Base-by-base conservation (phyloP, 2,888 invertebrate genomes). In the Calameuta pallipes region DNA sequence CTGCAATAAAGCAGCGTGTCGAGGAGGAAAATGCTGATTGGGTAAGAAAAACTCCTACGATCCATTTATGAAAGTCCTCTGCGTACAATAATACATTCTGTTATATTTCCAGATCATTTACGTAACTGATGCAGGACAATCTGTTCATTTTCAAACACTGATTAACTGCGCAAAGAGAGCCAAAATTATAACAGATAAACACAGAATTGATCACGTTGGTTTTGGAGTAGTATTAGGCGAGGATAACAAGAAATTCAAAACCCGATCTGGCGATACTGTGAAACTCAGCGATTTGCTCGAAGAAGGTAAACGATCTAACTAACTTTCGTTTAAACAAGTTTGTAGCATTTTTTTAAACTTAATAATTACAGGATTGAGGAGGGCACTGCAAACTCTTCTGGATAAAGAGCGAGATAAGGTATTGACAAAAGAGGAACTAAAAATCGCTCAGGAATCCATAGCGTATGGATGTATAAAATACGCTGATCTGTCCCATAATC, bases 391-490 rank as follows among this genome's bases (percentile, higher is more conserved):
- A 69, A 98, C 97, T 91, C 93, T 99, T 6, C 92, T 94, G 79
- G 98, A 98, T 87, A 98, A 98, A 88, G 97, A 95, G 76, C 93
- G 98, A 73, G 96, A 98, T 85, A 95, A 97, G 91, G 95, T 96
- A 76, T 92, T 99, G 75, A 95, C 95, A 0, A 92, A 94, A 0
- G 95, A 96, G 83, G 98, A 99, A 91, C 91, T 99, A 56, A 94
- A 94, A 86, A 92, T 93, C 75, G 98, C 98, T 0, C 96, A 97
- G 91, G 96, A 97, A 92, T 96, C 98, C 0, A 95, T 99, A 0
- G 99, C 99, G 0, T 99, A 98, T 91, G 98, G 99, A 6, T 99
- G 99, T 90, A 98, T 99, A 79, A 99, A 99, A 91, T 99, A 99
- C 92, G 96, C 99, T 6, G 99, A 99, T 93, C 93, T 99, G 75